Percentiles rank a stretch among this genome's conserved stretches.
phyloP scores from a whole-genome alignment of 2,797 vertebrate genomes.

The Philypnodon macrostomus region DNA sequence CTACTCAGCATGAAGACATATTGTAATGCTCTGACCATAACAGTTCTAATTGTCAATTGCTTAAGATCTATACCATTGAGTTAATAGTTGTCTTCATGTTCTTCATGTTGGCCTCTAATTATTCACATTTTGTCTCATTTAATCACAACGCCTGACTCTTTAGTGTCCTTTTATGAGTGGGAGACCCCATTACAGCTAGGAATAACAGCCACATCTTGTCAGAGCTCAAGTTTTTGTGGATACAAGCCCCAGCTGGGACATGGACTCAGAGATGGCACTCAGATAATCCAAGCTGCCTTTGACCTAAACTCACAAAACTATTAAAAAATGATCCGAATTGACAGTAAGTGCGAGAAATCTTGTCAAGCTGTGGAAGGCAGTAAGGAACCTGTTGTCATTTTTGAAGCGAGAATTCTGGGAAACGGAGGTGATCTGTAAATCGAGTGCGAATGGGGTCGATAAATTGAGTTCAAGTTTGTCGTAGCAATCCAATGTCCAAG shows the following conservation, averaged over 20 bases:
- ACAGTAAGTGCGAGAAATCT: slow-evolving; percentile 13
- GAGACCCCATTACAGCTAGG: slow-evolving; percentile 1
- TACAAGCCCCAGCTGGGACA: slow-evolving; percentile 21
- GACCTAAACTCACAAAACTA: slow-evolving; percentile 9
- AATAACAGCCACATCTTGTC: slow-evolving; percentile 21
- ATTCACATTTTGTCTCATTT: background rate
- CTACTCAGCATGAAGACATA: too few relatives aligned
- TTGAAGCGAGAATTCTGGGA: slow-evolving; percentile 31
- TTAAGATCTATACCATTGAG: too few relatives aligned
- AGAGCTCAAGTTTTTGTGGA: slow-evolving; percentile 9
- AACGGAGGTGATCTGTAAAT: slow-evolving; percentile 29
- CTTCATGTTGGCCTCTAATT: background rate
- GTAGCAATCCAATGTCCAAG: slow-evolving; percentile 20
- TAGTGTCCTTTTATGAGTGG: background rate
- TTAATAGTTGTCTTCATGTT: too few relatives aligned
- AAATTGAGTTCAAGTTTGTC: slow-evolving; percentile 12
- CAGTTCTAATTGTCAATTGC: too few relatives aligned
- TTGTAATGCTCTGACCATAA: too few relatives aligned
- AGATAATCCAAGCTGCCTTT: slow-evolving; percentile 8
- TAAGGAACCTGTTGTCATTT: background rate
- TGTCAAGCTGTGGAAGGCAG: slow-evolving; percentile 9
- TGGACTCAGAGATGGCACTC: slow-evolving; percentile 10
- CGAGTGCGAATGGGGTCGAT: background rate
- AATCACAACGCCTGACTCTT: background rate
- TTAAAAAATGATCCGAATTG: slow-evolving; percentile 3